phyloP scores from a whole-genome alignment of 2,797 vertebrate genomes.

The Mastacembelus armatus region DNA sequence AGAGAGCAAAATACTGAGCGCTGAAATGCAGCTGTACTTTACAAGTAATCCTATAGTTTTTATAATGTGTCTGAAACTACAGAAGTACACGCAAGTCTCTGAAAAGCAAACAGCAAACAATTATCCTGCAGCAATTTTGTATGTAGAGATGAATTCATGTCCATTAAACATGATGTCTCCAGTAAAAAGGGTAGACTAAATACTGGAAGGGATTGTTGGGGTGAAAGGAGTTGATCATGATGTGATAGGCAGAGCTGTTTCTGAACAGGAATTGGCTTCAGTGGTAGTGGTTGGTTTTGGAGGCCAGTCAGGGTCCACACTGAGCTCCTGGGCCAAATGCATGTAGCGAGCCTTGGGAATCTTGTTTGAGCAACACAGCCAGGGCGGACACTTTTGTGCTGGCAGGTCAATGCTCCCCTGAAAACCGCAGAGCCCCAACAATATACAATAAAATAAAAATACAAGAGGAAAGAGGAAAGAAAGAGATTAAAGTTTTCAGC shows the following conservation, averaged over 20 bases:
- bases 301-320: slow-evolving; percentile 96
- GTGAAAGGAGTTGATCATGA: slow-evolving; percentile 87
- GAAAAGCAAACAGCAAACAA: slow-evolving; percentile 13
- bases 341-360: slow-evolving; percentile 95
- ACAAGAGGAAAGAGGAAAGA: not conserved
- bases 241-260: slow-evolving; percentile 87
- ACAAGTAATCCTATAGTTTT: slow-evolving; percentile 5
- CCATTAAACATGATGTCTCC: too few species aligned
- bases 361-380: slow-evolving; percentile 82
- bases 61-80: slow-evolving; percentile 19
- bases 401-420: slow-evolving; percentile 85
- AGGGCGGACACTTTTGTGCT: slow-evolving; percentile 80
- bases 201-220: not conserved
- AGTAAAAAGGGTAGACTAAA: too few species aligned
- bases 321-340: slow-evolving; percentile 96
- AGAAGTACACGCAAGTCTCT: slow-evolving; percentile 14
- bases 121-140: slow-evolving; percentile 5
- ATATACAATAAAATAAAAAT: slow-evolving; percentile 22
- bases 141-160: slow-evolving; percentile 16
- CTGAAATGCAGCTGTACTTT: slow-evolving; percentile 29
- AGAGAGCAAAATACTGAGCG: slow-evolving; percentile 19
- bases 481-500: not conserved
- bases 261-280: slow-evolving; percentile 90
- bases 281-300: slow-evolving; percentile 97
- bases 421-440: slow-evolving; percentile 49